Percentiles rank a stretch among this genome's conserved stretches.
These are phyloP conservation scores for Microchirus variegatus DNA, from an alignment of 2,797 vertebrate genomes.

Conservation along the genomic window DNA sequence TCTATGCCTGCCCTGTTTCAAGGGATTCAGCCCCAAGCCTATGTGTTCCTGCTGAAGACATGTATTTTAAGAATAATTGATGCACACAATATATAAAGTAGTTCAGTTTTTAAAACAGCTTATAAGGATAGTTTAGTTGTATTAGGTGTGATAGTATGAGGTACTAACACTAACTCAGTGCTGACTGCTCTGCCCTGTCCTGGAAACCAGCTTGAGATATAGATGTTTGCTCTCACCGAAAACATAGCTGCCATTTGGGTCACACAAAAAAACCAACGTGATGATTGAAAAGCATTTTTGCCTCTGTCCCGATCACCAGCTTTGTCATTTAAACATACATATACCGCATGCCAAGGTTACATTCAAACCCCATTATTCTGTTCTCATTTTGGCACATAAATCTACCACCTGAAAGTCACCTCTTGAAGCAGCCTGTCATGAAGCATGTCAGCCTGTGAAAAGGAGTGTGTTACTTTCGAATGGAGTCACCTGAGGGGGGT, in stretches of 20 bases:
- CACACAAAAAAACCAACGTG: no score
- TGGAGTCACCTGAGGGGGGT: conserved; percentile 39
- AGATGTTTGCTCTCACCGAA: no score
- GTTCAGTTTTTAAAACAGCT: no score
- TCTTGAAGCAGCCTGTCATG: conserved; percentile 37
- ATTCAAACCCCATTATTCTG: not conserved
- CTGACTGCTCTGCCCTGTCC: no score
- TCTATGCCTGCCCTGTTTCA: not conserved
- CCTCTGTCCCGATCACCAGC: not conserved
- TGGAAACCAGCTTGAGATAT: no score
- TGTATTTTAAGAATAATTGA: not conserved
- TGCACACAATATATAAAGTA: no score
- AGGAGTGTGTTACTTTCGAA: conserved; percentile 31
- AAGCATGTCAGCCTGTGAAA: conserved; percentile 46
- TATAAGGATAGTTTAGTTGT: no score
- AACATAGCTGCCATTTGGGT: no score
- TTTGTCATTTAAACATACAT: not conserved
- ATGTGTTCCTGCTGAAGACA: not conserved
- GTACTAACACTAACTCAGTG: no score
- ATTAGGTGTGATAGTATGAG: no score
- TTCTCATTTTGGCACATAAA: conserved; percentile 25
- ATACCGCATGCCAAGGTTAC: not conserved
- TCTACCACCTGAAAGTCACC: conserved; percentile 34
- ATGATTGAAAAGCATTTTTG: not conserved
- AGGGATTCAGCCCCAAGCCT: not conserved